Percentiles rank a stretch among this genome's conserved stretches.
Evolutionary conservation across 2,113 vertebrate genomes (phyloP).

Genomic region (Illadopsis cleaveri): DNA sequence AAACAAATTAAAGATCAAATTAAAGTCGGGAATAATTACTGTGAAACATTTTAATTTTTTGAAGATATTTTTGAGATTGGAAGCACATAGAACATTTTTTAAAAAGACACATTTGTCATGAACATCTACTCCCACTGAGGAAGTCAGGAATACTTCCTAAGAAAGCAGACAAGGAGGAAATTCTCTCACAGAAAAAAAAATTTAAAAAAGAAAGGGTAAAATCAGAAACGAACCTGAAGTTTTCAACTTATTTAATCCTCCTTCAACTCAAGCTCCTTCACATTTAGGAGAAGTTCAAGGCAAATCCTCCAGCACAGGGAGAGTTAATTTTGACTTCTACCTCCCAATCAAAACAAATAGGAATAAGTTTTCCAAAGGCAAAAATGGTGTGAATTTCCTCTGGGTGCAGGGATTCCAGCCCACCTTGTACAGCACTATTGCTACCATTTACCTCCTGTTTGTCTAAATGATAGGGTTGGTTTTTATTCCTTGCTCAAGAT

Average conservation of each 20-base stretch:
- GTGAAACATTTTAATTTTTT: not conserved
- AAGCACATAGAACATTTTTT: not conserved
- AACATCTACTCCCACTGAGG: not conserved
- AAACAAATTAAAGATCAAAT: not conserved
- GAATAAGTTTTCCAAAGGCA: not conserved
- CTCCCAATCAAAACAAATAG: not conserved
- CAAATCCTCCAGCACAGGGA: not conserved
- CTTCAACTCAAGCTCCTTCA: not conserved
- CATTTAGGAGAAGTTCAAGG: not conserved
- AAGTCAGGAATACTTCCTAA: not conserved
- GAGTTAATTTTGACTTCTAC: not conserved
- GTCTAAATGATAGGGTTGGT: not conserved
- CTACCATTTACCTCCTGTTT: not conserved
- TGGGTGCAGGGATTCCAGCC: not conserved
- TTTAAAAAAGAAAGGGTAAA: not conserved
- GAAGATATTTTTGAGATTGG: not conserved
- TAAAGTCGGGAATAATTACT: not conserved
- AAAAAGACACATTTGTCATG: not conserved
- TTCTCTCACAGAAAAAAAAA: not conserved
- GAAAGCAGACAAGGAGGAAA: not conserved
- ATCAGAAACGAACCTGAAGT: not conserved
- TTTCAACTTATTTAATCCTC: not conserved
- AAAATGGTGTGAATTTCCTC: not conserved
- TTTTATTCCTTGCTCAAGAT: not conserved
- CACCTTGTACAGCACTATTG: not conserved